Evolutionary conservation across 2,113 vertebrate genomes (phyloP).

Genomic region (Sebastes fasciatus): DNA sequence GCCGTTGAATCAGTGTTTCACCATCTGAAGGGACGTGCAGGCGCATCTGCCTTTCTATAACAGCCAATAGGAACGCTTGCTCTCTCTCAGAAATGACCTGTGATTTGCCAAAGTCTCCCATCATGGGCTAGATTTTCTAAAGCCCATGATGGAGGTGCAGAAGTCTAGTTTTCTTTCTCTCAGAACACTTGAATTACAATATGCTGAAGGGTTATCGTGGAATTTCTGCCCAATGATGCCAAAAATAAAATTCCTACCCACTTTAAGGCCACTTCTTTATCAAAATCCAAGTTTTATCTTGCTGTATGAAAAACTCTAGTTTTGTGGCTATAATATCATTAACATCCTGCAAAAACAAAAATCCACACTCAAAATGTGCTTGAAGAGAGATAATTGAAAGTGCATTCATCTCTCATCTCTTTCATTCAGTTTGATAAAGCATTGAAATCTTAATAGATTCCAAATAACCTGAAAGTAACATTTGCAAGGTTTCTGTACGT

Average conservation of each 20-base stretch:
- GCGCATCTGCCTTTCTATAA: background rate
- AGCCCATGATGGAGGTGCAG: background rate
- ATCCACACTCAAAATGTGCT: too few species aligned
- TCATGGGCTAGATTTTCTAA: too few species aligned
- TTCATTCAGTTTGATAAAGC: background rate
- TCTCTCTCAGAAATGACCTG: background rate
- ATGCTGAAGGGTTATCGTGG: background rate
- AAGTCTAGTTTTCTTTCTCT: background rate
- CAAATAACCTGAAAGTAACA: background rate
- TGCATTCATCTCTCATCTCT: background rate
- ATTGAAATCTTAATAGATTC: background rate
- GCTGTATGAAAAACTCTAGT: too few species aligned
- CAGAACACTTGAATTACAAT: background rate
- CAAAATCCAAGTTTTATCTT: background rate
- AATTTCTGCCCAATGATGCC: background rate
- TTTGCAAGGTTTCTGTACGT: background rate
- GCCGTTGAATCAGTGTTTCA: background rate
- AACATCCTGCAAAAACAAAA: background rate
- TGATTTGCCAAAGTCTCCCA: background rate
- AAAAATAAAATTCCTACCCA: background rate
- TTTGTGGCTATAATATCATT: background rate
- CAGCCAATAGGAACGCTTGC: background rate
- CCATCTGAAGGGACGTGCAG: background rate
- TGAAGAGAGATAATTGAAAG: background rate
- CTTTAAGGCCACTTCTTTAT: background rate